Conservation (phyloP, 2,888 invertebrate species). For the Pristionchus japonicus region DNA sequence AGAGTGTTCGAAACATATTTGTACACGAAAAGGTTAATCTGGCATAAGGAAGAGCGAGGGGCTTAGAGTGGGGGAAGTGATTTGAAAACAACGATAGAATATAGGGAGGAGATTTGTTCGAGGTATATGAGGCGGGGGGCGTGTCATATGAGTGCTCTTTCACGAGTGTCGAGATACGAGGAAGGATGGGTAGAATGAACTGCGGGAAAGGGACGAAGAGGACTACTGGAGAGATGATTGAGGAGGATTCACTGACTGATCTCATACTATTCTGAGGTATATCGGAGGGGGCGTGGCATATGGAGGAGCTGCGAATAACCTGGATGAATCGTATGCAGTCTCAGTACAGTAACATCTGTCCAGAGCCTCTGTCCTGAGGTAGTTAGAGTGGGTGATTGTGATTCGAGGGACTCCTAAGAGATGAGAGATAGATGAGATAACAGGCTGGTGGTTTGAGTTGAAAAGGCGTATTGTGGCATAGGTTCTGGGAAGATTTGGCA, state of each 20-base stretch:
- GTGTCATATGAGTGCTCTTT: constrained; percentile 37
- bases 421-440: not conserved
- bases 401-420: not conserved
- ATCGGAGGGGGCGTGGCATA: not conserved
- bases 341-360: not conserved
- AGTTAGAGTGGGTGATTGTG: not conserved
- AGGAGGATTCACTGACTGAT: not conserved
- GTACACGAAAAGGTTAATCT: constrained; percentile 9
- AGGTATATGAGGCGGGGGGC: constrained; percentile 29
- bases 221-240: too few species aligned
- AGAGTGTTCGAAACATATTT: not conserved
- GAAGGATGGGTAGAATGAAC: not conserved
- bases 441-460: not conserved
- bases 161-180: not conserved
- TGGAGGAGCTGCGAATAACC: not conserved
- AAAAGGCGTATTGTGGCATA: constrained; percentile 25
- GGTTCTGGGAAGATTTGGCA: constrained; percentile 36
- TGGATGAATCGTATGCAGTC: not conserved
- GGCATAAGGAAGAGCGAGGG: not conserved
- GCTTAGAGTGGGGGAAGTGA: not conserved
- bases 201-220: constrained; percentile 6
- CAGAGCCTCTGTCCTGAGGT: constrained; percentile 38
- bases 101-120: not conserved
- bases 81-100: constrained; percentile 21
- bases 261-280: not conserved